These are phyloP conservation scores for Lophotriccus pileatus DNA, from an alignment of 2,797 vertebrate genomes.

Conservation along the genomic window DNA sequence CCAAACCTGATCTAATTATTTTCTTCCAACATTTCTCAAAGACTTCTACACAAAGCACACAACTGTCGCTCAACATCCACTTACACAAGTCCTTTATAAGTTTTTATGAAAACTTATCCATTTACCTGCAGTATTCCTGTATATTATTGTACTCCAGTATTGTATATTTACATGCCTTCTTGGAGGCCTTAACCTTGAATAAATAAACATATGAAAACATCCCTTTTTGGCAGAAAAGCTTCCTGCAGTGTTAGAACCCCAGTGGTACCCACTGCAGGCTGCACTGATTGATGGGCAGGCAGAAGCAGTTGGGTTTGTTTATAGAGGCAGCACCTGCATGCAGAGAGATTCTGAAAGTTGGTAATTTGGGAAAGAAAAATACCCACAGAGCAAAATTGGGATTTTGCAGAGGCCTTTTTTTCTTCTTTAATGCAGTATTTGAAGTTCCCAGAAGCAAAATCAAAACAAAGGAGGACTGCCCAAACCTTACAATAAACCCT, in stretches of 20 bases:
- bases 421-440: neutral
- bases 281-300: neutral
- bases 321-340: neutral
- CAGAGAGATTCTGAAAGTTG: neutral
- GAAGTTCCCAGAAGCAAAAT: neutral
- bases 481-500: neutral
- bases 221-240: neutral
- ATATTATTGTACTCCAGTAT: neutral
- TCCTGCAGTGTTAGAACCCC: neutral
- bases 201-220: neutral
- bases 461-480: neutral
- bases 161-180: neutral
- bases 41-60: neutral
- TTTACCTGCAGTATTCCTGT: neutral
- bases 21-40: neutral
- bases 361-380: neutral
- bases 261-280: neutral
- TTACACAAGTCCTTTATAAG: neutral
- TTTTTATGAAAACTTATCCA: neutral
- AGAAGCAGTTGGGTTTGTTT: neutral
- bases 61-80: neutral
- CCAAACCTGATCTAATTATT: neutral
- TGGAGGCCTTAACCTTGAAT: neutral
- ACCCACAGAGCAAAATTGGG: accelerated
- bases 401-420: neutral